phyloP scores from a whole-genome alignment of 2,888 invertebrate genomes.

The Thalpophila matura region DNA sequence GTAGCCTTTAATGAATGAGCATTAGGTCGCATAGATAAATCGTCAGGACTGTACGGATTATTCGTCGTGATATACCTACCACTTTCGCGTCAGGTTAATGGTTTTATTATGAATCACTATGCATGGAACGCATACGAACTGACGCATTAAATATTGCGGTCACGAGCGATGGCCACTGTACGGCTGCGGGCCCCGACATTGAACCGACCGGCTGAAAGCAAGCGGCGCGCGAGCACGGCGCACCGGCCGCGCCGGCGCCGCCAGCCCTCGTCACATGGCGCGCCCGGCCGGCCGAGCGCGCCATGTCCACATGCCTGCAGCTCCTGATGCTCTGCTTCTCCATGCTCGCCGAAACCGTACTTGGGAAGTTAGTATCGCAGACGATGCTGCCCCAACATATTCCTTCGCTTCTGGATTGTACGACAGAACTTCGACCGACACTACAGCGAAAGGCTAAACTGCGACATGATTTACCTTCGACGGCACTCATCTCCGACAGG shows the following conservation, averaged over 20 bases:
- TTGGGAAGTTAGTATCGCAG: conserved; percentile 74
- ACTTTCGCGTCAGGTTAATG: conserved; percentile 46
- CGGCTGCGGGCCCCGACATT: conserved; percentile 12
- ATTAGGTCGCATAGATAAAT: conserved; percentile 4
- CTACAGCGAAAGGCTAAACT: no score
- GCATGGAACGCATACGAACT: conserved; percentile 53
- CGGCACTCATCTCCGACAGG: no score
- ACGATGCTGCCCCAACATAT: background rate
- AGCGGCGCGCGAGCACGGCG: no score
- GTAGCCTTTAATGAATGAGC: background rate
- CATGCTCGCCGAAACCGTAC: conserved; percentile 66
- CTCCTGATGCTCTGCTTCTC: conserved; percentile 73
- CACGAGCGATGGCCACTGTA: conserved; percentile 63
- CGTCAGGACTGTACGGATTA: conserved; percentile 9
- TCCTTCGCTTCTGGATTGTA: background rate
- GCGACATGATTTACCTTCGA: no score
- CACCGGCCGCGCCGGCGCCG: conserved; percentile 6
- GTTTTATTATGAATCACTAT: conserved; percentile 54
- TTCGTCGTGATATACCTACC: conserved; percentile 36
- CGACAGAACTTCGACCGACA: no score
- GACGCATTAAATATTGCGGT: conserved; percentile 61
- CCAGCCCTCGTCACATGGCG: no score
- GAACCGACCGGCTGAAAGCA: conserved; percentile 10
- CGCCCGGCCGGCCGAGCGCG: conserved; percentile 4
- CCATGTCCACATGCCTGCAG: conserved; percentile 69